Evolutionary conservation across 2,113 vertebrate species (phyloP).

Genomic region (Salminus brasiliensis): DNA sequence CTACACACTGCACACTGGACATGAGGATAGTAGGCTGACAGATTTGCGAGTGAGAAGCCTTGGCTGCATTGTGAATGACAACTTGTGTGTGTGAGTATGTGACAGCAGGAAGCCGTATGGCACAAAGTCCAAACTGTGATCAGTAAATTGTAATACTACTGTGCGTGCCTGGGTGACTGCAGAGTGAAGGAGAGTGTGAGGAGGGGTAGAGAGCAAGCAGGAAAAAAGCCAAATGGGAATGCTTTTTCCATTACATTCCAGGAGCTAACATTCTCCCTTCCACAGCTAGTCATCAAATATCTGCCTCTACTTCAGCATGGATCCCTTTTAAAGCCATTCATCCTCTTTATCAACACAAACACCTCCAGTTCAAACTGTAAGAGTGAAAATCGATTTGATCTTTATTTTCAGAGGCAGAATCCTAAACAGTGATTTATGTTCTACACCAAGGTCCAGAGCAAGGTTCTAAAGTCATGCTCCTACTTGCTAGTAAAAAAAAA

Average conservation of each 20-base stretch:
- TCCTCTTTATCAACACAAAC: constrained; percentile 53
- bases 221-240: constrained; percentile 13
- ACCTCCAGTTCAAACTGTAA: constrained; percentile 50
- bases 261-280: constrained; percentile 9
- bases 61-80: constrained; percentile 8
- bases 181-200: neutral
- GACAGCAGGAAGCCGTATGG: neutral
- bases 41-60: neutral
- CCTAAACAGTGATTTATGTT: constrained; percentile 69
- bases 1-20: neutral
- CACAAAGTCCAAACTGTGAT: neutral
- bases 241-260: neutral
- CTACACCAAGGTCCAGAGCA: constrained; percentile 57
- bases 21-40: neutral
- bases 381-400: constrained; percentile 64
- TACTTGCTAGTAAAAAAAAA: neutral
- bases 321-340: constrained; percentile 55
- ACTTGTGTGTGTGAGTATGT: neutral
- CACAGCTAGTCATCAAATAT: neutral
- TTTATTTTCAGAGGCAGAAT: constrained; percentile 62
- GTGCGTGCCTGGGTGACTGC: neutral
- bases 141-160: constrained; percentile 9
- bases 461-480: neutral
- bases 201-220: neutral
- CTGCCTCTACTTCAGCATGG: constrained; percentile 1